Evolutionary conservation across 1,140 invertebrate genomes (phyloP).

Genomic region (Drosophila arizonae): DNA sequence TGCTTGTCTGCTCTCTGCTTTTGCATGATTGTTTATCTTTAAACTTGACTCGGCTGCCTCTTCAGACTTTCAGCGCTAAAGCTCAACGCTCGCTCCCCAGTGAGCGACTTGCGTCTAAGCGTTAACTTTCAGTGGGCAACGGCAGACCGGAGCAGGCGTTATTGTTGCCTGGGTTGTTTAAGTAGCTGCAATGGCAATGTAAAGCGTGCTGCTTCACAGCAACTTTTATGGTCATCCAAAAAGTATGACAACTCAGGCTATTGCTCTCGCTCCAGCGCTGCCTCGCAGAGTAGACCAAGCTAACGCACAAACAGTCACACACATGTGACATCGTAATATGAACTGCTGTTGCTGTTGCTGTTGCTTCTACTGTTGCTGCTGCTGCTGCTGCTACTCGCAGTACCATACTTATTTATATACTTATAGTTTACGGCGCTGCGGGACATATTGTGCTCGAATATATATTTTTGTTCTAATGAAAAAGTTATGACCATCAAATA

Average conservation of each 20-base stretch:
- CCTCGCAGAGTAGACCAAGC: conserved; percentile 18
- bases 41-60: conserved; percentile 65
- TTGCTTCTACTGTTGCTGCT: conserved; percentile 6
- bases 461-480: conserved; percentile 82
- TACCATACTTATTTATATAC: conserved; percentile 79
- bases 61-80: conserved; percentile 61
- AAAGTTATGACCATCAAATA: conserved; percentile 82
- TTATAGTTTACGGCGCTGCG: conserved; percentile 79
- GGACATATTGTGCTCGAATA: conserved; percentile 78
- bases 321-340: conserved; percentile 55
- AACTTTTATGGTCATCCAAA: conserved; percentile 81
- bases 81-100: conserved; percentile 52
- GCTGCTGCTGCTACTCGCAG: conserved; percentile 13
- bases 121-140: conserved; percentile 56
- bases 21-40: conserved; percentile 68
- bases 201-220: conserved; percentile 74
- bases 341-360: conserved; percentile 59
- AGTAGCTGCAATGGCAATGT: conserved; percentile 51
- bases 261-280: conserved; percentile 56
- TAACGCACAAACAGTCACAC: conserved; percentile 30
- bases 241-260: conserved; percentile 78
- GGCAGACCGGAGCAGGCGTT: conserved; percentile 4
- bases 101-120: conserved; percentile 57
- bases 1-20: conserved; percentile 19
- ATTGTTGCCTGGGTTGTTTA: conserved; percentile 32